Evolutionary conservation across 2,888 invertebrate genomes (phyloP).

Genomic region (Sesia bembeciformis): DNA sequence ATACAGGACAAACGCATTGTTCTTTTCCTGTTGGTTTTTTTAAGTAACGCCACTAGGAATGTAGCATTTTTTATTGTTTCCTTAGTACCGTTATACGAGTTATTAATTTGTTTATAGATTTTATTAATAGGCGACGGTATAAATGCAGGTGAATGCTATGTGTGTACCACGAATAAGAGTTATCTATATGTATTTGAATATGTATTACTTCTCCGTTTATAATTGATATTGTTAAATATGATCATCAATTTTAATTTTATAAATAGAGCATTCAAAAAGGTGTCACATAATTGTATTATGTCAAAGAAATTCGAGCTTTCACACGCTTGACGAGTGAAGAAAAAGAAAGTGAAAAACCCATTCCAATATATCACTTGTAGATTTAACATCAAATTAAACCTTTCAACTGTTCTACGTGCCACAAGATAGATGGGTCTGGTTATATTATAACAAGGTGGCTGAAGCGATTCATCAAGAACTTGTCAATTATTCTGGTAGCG

Average conservation of each 20-base stretch:
- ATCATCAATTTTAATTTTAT: no score
- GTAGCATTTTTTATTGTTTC: constrained; percentile 10
- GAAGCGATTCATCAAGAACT: constrained; percentile 63
- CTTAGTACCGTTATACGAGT: constrained; percentile 17
- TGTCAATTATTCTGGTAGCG: constrained; percentile 59
- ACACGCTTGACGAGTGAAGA: constrained; percentile 12
- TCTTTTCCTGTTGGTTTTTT: constrained; percentile 26
- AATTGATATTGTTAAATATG: no score
- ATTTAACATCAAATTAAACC: constrained; percentile 46
- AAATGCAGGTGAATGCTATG: no score
- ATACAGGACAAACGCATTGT: constrained; percentile 26
- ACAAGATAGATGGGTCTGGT: constrained; percentile 56
- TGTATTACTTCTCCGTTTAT: no score
- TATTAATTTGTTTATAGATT: neutral
- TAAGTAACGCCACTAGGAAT: constrained; percentile 5
- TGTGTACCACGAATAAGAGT: no score
- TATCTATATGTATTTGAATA: no score
- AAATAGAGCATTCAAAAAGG: no score
- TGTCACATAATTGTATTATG: no score
- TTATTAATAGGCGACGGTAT: neutral
- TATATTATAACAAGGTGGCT: constrained; percentile 61
- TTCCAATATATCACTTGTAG: constrained; percentile 51
- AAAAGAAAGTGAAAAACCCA: constrained; percentile 18
- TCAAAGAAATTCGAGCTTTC: neutral
- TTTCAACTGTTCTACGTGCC: constrained; percentile 37